Conservation (phyloP, 2,797 vertebrate species). For the Anguilla megastoma region DNA sequence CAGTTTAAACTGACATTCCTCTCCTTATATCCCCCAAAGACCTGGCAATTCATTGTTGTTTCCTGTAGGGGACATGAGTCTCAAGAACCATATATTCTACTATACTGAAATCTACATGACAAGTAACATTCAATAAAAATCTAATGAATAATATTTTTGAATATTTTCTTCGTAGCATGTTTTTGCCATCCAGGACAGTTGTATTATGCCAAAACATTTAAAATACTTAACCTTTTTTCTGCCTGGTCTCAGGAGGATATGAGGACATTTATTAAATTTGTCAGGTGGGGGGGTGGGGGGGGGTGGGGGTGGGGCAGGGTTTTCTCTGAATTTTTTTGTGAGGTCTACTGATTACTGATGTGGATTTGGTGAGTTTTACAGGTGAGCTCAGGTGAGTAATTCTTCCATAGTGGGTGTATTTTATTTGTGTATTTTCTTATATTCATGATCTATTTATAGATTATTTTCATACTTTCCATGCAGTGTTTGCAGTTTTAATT, state of each 20-base stretch:
- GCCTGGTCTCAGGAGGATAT: not conserved
- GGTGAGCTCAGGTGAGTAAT: not conserved
- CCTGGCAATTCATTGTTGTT: too few relatives aligned
- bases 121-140: not conserved
- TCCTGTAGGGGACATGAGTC: too few relatives aligned
- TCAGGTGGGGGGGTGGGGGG: not conserved
- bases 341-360: constrained; percentile 16
- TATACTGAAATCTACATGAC: not conserved
- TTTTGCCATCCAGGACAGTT: not conserved
- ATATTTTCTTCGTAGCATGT: too few relatives aligned
- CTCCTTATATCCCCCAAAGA: not conserved
- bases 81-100: too few relatives aligned
- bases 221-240: not conserved
- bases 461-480: not conserved
- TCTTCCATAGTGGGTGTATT: not conserved
- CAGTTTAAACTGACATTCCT: not conserved
- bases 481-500: not conserved
- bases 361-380: constrained; percentile 15
- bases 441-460: not conserved
- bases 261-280: constrained; percentile 1
- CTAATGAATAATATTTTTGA: not conserved
- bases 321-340: constrained; percentile 9
- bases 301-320: too few relatives aligned
- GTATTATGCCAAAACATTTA: not conserved
- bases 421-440: not conserved